Base-by-base conservation (phyloP, 2,113 vertebrate species). In the Menidia beryllina region DNA sequence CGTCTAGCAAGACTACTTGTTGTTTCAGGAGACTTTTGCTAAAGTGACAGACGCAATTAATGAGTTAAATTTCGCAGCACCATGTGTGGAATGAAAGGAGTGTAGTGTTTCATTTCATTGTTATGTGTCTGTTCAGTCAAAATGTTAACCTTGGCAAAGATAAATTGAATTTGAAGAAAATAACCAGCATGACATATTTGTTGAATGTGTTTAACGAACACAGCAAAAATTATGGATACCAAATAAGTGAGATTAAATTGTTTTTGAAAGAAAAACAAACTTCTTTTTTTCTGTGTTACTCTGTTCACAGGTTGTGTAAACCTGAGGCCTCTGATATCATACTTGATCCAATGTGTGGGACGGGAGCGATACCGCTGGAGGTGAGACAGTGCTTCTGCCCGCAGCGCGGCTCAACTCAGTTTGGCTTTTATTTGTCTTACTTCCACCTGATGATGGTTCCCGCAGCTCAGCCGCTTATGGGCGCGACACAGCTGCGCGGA, bases 271-370 rank as follows among this genome's bases (percentile, higher is more conserved):
- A 8, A 34, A 10, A 67, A 15, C 20, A 23, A 10, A 8, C 7
- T 21, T 3, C 3, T n/a, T 62, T 34, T 3, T 39, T 17, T 0
- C 10, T 65, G 3, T 63, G 0, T 61, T 69, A 1, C n/a, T 89
- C 24, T 82, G 81, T 61, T 83, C n/a, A 70, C 80, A 99, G 98
- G 69, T 93, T 99, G 78, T 98, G 96, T 84, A 95, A 95, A 84
- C 96, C 95, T 54, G 94, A 96, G 68, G 85, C 92, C 1, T 94
- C 95, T 0, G 97, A 99, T 68, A 85, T 99, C 68, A 95, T 99
- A 66, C 86, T 99, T 39, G 98, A 99, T 91, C 98, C 98, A 13
- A 99, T 99, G 98, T 98, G 97, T 84, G 98, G 98, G 48, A 98
- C 95, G 9, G 97, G 97, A 79, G 96, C 97, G 0, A 98, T 99